Conservation (phyloP, 2,888 invertebrate species). For the Patella ulyssiponensis region DNA sequence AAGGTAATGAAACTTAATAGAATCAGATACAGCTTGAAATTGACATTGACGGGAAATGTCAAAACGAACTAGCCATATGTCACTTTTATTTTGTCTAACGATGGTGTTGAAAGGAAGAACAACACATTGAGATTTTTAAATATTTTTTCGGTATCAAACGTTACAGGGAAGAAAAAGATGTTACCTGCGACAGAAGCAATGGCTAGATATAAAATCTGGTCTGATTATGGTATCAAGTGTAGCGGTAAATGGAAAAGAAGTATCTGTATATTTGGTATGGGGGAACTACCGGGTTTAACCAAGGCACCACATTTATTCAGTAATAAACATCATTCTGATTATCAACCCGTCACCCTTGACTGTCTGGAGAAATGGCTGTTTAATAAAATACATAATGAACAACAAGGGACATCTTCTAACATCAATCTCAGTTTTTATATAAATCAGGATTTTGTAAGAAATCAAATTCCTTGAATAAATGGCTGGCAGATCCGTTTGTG, state of each 20-base stretch:
- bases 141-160: too few species aligned
- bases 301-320: conserved; percentile 13
- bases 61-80: too few species aligned
- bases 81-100: too few species aligned
- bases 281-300: conserved; percentile 8
- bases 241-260: neutral
- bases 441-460: neutral
- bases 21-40: too few species aligned
- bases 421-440: neutral
- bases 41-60: too few species aligned
- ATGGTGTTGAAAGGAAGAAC: too few species aligned
- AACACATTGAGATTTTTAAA: too few species aligned
- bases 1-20: too few species aligned
- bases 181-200: neutral
- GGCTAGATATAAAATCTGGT: neutral
- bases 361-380: conserved; percentile 19
- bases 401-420: neutral
- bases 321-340: conserved; percentile 13
- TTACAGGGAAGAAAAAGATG: too few species aligned
- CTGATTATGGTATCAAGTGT: neutral
- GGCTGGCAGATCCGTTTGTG: too few species aligned
- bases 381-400: conserved; percentile 6
- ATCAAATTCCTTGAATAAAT: too few species aligned
- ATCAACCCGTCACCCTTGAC: neutral
- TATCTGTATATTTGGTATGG: conserved; percentile 10